A percentile compares a stretch with the other conserved stretches of the same genome.
Conservation (phyloP, 2,888 invertebrate species). For the Torymus auratus region DNA sequence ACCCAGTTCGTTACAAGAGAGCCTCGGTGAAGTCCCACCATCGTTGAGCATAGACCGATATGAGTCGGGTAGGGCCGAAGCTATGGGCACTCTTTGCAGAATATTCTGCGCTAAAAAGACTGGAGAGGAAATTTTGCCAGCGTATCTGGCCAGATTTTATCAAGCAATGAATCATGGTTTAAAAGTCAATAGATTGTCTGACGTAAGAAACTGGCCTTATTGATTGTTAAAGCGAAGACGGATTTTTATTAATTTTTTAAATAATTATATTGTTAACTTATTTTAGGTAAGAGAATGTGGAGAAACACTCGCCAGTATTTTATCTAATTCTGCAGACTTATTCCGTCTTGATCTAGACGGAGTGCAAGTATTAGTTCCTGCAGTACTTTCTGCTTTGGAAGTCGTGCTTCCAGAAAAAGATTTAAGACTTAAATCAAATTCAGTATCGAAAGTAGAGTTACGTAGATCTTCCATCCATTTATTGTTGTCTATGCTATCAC, state of each 20-base stretch:
- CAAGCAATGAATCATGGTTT: slow-evolving; percentile 93
- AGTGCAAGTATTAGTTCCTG: slow-evolving; percentile 92
- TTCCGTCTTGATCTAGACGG: slow-evolving; percentile 95
- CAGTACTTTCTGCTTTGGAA: slow-evolving; percentile 93
- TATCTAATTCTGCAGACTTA: slow-evolving; percentile 91
- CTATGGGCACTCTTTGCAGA: slow-evolving; percentile 95
- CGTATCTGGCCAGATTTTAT: slow-evolving; percentile 95
- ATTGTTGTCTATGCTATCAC: slow-evolving; percentile 91
- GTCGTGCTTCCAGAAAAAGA: slow-evolving; percentile 93
- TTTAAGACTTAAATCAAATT: slow-evolving; percentile 84
- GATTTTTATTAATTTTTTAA: not conserved
- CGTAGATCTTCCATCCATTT: slow-evolving; percentile 95
- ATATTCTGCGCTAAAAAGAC: slow-evolving; percentile 97
- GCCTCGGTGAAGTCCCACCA: slow-evolving; percentile 82
- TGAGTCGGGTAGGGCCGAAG: slow-evolving; percentile 93
- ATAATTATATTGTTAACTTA: slow-evolving; percentile 33
- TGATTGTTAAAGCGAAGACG: no score
- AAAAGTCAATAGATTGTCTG: slow-evolving; percentile 78
- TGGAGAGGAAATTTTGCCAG: slow-evolving; percentile 93
- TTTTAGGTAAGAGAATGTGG: slow-evolving; percentile 80
- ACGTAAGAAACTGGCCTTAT: slow-evolving; percentile 61
- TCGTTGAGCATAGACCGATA: slow-evolving; percentile 87
- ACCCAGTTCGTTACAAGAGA: slow-evolving; percentile 82
- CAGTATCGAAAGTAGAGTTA: slow-evolving; percentile 86
- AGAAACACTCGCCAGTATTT: slow-evolving; percentile 91